phyloP scores from a whole-genome alignment of 2,113 vertebrate genomes.

The Myrmecophaga tridactyla region DNA sequence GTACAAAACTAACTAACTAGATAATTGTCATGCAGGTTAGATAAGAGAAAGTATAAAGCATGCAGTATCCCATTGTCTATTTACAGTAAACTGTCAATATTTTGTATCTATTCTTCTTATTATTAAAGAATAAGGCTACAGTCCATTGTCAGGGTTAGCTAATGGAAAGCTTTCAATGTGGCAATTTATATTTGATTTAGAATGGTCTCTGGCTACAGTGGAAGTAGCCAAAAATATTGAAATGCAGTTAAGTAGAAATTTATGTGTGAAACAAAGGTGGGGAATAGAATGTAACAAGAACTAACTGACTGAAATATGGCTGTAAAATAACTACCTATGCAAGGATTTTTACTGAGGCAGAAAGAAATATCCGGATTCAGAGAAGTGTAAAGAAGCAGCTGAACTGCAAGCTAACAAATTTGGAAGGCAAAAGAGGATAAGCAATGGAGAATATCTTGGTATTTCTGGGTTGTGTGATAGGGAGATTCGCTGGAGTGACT shows the following conservation, averaged over 20 bases:
- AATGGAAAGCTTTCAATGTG: background rate
- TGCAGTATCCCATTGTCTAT: background rate
- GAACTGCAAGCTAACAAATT: constrained; percentile 6
- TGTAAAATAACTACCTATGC: background rate
- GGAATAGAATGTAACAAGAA: background rate
- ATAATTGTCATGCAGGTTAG: background rate
- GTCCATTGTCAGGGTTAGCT: background rate
- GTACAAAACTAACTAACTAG: background rate
- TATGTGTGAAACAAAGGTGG: background rate
- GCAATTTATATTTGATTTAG: background rate
- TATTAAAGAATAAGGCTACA: background rate
- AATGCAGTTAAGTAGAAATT: constrained; percentile 12
- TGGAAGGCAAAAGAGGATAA: background rate
- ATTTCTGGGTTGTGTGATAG: constrained; percentile 21
- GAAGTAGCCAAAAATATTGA: background rate
- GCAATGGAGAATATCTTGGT: background rate
- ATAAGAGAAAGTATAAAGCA: background rate
- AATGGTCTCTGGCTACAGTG: background rate
- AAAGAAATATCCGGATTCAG: constrained; percentile 38
- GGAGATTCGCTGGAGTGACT: background rate
- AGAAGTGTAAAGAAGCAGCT: background rate
- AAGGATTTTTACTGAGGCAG: constrained; percentile 26
- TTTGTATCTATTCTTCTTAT: background rate
- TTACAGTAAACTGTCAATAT: background rate
- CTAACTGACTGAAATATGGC: background rate